phyloP scores from a whole-genome alignment of 2,888 invertebrate genomes.

The Diplolepis rosae region DNA sequence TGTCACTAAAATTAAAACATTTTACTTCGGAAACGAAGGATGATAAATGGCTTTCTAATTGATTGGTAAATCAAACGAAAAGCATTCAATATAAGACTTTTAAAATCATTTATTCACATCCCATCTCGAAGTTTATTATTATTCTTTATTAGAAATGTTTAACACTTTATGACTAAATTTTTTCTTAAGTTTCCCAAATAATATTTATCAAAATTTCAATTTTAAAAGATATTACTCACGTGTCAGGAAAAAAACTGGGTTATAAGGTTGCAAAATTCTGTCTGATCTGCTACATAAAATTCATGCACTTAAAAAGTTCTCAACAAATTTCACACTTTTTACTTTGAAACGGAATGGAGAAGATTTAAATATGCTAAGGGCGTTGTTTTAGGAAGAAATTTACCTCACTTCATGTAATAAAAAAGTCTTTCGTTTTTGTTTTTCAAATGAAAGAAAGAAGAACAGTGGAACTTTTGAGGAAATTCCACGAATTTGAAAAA shows the following conservation, averaged over 20 bases:
- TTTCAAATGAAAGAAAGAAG: neutral
- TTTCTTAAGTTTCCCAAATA: no score
- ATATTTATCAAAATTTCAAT: no score
- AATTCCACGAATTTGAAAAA: neutral
- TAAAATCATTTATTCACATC: no score
- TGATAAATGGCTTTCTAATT: neutral
- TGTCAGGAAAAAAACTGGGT: neutral
- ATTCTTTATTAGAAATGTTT: no score
- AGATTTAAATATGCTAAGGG: neutral
- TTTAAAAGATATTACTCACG: no score
- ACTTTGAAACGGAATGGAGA: neutral
- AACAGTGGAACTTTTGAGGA: neutral
- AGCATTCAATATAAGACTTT: no score
- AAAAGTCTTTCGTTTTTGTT: neutral
- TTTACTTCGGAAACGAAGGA: neutral
- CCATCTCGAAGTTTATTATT: no score
- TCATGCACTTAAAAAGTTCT: neutral
- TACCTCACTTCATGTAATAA: neutral
- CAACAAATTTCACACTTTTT: neutral
- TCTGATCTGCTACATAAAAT: neutral
- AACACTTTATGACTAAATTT: no score
- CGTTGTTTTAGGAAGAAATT: neutral
- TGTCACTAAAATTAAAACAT: neutral
- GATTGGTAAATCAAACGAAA: neutral
- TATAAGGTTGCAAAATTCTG: neutral